phyloP scores from a whole-genome alignment of 2,888 invertebrate genomes.

The Danaus chrysippus region DNA sequence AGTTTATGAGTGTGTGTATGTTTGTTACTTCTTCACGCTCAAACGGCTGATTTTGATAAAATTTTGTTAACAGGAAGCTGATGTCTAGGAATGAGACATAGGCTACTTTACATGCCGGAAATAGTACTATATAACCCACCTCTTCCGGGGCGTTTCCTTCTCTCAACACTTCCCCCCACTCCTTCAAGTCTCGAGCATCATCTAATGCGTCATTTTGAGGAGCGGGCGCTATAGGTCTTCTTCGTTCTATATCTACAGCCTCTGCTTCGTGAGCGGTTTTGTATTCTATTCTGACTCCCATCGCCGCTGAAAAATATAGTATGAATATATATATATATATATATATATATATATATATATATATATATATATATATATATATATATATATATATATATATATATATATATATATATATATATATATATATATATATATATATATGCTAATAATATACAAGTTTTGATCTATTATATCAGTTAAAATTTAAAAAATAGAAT shows the following conservation, averaged over 20 bases:
- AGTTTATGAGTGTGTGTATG: too few species aligned
- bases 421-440: neutral
- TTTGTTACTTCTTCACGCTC: too few species aligned
- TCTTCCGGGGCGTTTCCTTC: conserved; percentile 43
- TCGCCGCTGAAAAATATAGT: conserved; percentile 44
- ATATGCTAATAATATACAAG: neutral
- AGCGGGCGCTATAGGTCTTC: conserved; percentile 46
- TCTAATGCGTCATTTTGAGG: conserved; percentile 45
- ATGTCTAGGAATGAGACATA: too few species aligned
- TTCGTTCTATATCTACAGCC: conserved; percentile 83
- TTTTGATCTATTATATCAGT: too few species aligned
- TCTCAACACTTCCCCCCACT: conserved; percentile 38
- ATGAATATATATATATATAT: neutral
- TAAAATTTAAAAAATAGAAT: too few species aligned
- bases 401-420: neutral
- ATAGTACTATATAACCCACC: conserved; percentile 39
- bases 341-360: neutral
- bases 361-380: neutral
- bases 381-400: neutral
- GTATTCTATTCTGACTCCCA: conserved; percentile 87
- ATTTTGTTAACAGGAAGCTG: too few species aligned
- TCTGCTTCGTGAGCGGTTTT: conserved; percentile 92
- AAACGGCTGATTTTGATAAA: too few species aligned
- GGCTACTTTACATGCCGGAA: too few species aligned
- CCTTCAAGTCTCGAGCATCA: conserved; percentile 40